Evolutionary conservation across 1,140 invertebrate genomes (phyloP).

Genomic region (Charaxes varanes): DNA sequence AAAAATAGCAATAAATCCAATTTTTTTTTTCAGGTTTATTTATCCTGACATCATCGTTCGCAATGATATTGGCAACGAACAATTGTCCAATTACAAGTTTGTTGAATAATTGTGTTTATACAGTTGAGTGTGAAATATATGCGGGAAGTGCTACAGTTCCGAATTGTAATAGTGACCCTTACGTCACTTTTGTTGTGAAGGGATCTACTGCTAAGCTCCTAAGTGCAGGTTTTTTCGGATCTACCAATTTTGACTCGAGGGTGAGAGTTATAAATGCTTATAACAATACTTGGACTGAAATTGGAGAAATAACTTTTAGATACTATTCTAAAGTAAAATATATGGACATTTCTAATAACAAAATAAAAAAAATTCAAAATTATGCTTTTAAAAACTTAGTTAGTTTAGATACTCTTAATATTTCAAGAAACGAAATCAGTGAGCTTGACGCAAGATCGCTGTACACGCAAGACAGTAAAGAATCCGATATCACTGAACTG

Average conservation of each 20-base stretch:
- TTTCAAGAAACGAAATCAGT: constrained; percentile 40
- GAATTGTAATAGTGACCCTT: constrained; percentile 21
- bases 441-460: constrained; percentile 26
- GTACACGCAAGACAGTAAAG: constrained; percentile 15
- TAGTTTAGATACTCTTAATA: constrained; percentile 30
- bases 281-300: constrained; percentile 30
- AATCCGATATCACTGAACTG: constrained; percentile 20
- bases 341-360: constrained; percentile 38
- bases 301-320: constrained; percentile 30
- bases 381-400: constrained; percentile 31
- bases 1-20: no score
- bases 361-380: constrained; percentile 30
- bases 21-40: constrained; percentile 15
- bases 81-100: constrained; percentile 20
- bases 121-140: constrained; percentile 28
- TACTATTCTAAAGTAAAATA: constrained; percentile 33
- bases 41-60: neutral
- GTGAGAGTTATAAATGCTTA: constrained; percentile 33
- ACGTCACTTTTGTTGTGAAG: constrained; percentile 39
- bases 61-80: constrained; percentile 10
- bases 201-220: constrained; percentile 23
- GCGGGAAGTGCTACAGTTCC: constrained; percentile 26
- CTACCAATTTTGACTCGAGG: constrained; percentile 51
- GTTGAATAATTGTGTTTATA: constrained; percentile 27
- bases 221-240: constrained; percentile 37